phyloP scores from a whole-genome alignment of 2,797 vertebrate species.

The Salmo trutta region DNA sequence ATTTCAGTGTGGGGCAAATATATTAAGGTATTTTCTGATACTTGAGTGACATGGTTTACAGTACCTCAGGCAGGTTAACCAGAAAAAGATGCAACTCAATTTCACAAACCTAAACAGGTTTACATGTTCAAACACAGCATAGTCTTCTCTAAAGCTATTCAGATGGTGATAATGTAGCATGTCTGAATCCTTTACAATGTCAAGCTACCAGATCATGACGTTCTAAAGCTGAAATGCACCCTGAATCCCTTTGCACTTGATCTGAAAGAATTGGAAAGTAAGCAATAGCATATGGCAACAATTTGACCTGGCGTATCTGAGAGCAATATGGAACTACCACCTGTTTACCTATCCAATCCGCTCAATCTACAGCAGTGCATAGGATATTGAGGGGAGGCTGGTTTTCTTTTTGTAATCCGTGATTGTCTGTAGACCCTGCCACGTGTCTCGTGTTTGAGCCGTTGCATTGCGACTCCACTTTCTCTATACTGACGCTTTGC shows the following conservation, averaged over 20 bases:
- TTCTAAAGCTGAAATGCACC: slow-evolving; percentile 34
- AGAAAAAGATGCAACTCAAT: slow-evolving; percentile 36
- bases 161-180: background rate
- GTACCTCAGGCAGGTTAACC: slow-evolving; percentile 56
- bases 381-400: background rate
- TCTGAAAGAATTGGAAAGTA: background rate
- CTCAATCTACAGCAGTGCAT: background rate
- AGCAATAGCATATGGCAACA: background rate
- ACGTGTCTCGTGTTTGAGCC: no score
- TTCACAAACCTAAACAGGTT: slow-evolving; percentile 52
- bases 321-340: no score
- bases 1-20: slow-evolving; percentile 46
- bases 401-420: no score
- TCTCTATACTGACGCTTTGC: no score
- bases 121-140: slow-evolving; percentile 54
- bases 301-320: background rate
- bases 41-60: slow-evolving; percentile 29
- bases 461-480: no score
- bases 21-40: slow-evolving; percentile 45
- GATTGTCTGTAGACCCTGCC: no score
- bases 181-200: slow-evolving; percentile 1
- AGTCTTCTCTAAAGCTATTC: slow-evolving; percentile 2
- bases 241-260: background rate
- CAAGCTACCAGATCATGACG: background rate
- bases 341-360: background rate